Conservation (phyloP, 2,888 invertebrate species). For the Drosophila kanekoi region DNA sequence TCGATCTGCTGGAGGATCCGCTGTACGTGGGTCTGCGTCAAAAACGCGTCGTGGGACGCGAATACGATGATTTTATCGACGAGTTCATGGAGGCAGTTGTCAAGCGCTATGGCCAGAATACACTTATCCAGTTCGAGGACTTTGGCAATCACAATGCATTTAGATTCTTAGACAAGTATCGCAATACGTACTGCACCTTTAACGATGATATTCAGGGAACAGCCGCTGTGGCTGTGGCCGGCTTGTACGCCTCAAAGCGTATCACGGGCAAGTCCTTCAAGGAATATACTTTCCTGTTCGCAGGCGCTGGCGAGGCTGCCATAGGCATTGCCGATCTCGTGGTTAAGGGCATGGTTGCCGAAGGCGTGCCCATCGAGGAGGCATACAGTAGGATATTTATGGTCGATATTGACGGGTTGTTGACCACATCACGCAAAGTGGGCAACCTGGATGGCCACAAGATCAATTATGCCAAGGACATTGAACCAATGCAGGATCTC, state of each 20-base stretch:
- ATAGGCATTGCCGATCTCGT: conserved; percentile 96
- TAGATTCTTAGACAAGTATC: conserved; percentile 95
- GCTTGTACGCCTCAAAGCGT: conserved; percentile 87
- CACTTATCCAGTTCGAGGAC: conserved; percentile 96
- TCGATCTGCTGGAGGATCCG: conserved; percentile 95
- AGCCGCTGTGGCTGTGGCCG: conserved; percentile 97
- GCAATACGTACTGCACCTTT: conserved; percentile 97
- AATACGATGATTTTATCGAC: conserved; percentile 97
- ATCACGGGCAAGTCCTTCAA: conserved; percentile 89
- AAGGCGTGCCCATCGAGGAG: conserved; percentile 88
- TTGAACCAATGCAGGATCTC: conserved; percentile 91
- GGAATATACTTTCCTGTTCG: conserved; percentile 95
- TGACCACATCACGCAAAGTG: conserved; percentile 89
- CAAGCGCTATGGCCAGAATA: conserved; percentile 93
- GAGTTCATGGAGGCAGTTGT: conserved; percentile 99
- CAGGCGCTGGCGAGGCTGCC: conserved; percentile 96
- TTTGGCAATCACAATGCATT: conserved; percentile 99
- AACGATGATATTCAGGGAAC: conserved; percentile 99
- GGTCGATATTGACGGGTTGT: conserved; percentile 96
- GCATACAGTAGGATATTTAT: conserved; percentile 97
- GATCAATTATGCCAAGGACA: conserved; percentile 90
- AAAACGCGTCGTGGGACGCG: conserved; percentile 92
- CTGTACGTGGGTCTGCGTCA: conserved; percentile 97
- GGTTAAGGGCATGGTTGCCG: conserved; percentile 94
- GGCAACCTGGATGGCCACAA: conserved; percentile 90